Conservation (phyloP, 1,140 invertebrate species). For the Pomacea maculata region DNA sequence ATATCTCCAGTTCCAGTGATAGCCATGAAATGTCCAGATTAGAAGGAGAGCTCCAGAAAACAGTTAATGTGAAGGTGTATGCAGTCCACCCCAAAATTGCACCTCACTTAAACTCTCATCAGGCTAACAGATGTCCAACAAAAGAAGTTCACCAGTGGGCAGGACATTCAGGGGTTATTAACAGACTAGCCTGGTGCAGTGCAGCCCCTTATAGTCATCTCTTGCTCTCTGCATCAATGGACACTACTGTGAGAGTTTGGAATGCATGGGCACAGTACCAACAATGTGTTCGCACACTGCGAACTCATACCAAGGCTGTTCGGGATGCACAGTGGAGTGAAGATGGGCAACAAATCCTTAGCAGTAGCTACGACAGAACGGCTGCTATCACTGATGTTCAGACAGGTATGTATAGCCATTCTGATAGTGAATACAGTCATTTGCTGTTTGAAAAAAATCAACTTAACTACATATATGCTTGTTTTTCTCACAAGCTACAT, state of each 20-base stretch:
- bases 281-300: conserved; percentile 39
- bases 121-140: conserved; percentile 29
- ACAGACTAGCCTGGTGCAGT: conserved; percentile 55
- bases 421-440: neutral
- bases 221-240: conserved; percentile 53
- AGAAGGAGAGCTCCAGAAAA: too few relatives aligned
- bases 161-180: conserved; percentile 46
- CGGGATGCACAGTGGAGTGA: conserved; percentile 56
- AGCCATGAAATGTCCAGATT: too few relatives aligned
- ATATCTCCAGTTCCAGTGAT: too few relatives aligned
- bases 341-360: conserved; percentile 45
- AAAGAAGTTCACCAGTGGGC: conserved; percentile 27
- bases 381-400: conserved; percentile 54
- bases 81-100: conserved; percentile 52
- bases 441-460: too few relatives aligned
- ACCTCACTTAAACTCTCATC: conserved; percentile 35
- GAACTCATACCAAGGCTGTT: conserved; percentile 52
- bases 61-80: conserved; percentile 38
- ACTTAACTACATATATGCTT: too few relatives aligned
- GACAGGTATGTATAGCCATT: conserved; percentile 40
- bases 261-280: conserved; percentile 54
- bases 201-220: conserved; percentile 60
- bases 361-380: conserved; percentile 56
- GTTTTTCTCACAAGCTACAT: too few relatives aligned
- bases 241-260: conserved; percentile 57